Percentiles rank a stretch among this genome's conserved stretches.
These are phyloP conservation scores for Chirona hameri DNA, from an alignment of 2,888 invertebrate genomes.

Conservation along the genomic window DNA sequence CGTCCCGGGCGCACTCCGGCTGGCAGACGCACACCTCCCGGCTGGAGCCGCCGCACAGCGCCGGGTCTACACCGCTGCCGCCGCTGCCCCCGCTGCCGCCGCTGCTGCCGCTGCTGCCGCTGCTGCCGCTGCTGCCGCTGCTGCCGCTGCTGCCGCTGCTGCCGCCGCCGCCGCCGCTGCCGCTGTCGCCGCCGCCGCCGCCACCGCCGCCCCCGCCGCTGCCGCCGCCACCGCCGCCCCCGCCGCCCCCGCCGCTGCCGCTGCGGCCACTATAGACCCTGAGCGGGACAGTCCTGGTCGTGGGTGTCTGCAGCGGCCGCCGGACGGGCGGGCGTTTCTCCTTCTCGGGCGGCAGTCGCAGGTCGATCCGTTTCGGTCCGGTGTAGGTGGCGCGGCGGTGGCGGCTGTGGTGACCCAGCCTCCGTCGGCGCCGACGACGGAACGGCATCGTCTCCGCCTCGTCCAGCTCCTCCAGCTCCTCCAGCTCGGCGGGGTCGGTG, in stretches of 20 bases:
- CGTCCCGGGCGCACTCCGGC: neutral
- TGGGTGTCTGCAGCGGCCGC: no score
- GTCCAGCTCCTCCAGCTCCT: neutral
- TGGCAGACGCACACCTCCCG: neutral
- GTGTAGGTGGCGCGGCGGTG: neutral
- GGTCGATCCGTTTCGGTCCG: neutral
- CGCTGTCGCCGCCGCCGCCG: neutral
- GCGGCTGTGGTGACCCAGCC: neutral
- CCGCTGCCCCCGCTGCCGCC: no score
- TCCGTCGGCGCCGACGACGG: neutral
- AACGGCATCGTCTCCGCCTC: neutral
- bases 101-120: no score
- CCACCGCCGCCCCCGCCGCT: no score
- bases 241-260: no score
- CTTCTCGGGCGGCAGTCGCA: neutral
- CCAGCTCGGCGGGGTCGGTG: neutral
- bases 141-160: no score
- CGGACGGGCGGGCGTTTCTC: no score
- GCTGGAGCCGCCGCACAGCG: conserved; percentile 1
- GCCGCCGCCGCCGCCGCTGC: neutral
- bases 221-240: no score
- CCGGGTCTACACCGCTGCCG: neutral
- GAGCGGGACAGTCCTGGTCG: no score
- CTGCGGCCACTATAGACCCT: no score
- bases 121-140: no score